Conservation (phyloP, 2,888 invertebrate species). For the Rhaphigaster nebulosa region DNA sequence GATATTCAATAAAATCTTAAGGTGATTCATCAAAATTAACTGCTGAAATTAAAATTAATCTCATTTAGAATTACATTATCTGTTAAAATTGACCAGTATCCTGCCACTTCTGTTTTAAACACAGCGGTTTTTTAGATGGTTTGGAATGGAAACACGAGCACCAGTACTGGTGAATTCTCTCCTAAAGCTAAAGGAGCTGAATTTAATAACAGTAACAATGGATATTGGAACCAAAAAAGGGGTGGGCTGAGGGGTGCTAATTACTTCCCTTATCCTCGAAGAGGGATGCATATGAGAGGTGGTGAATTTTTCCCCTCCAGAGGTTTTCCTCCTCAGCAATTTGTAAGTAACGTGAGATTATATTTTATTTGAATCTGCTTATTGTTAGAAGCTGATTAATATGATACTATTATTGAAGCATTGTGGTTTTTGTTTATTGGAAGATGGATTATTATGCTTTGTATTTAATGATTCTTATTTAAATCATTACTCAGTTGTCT, state of each 20-base stretch:
- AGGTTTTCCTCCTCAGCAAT: constrained; percentile 59
- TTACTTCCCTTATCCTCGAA: constrained; percentile 53
- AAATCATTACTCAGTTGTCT: no score
- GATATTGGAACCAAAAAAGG: constrained; percentile 52
- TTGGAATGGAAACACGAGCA: constrained; percentile 35
- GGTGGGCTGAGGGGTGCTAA: constrained; percentile 41
- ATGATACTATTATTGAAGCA: not conserved
- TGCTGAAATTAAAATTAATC: not conserved
- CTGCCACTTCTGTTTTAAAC: not conserved
- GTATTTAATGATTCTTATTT: not conserved
- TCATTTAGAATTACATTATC: not conserved
- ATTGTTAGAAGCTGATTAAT: not conserved
- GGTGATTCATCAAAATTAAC: not conserved
- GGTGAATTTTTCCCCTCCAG: constrained; percentile 58
- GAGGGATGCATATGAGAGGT: constrained; percentile 60
- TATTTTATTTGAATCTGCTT: not conserved
- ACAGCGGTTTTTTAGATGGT: not conserved
- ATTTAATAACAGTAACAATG: constrained; percentile 40
- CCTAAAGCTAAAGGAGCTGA: constrained; percentile 44
- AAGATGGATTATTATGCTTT: not conserved
- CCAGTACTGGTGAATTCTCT: constrained; percentile 5
- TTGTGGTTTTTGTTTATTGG: not conserved
- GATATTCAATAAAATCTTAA: not conserved
- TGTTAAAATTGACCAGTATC: not conserved
- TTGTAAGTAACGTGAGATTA: not conserved